Base-by-base conservation (phyloP, 1,140 invertebrate genomes). In the Drosophila virilis region DNA sequence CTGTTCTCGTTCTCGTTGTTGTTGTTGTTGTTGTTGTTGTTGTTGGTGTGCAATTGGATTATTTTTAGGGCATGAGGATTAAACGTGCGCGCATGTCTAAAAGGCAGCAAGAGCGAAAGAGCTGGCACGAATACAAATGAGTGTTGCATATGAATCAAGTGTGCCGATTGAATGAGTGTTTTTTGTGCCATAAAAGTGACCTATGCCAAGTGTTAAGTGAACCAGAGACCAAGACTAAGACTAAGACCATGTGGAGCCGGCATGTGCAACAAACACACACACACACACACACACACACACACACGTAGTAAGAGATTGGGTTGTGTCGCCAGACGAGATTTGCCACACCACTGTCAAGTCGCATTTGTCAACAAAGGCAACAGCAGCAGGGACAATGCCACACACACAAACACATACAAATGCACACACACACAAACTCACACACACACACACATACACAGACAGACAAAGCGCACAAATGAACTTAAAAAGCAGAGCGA, bases 401-500 rank as follows among this genome's bases (percentile, higher is more conserved):
- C 28, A 59, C 38, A 45, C 42, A 43, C 28, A 61, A 48, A 66
- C 13, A 35, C 32, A 48, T 8, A 46, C 17, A 22, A 9, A 50
- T 12, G 58, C 37, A 76, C 37, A 52, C 35, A 64, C 33, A 60
- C n/a, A 46, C n/a, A 46, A 9, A 48, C 28, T 15, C 13, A 52
- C 10, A 15, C 40, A 33, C 22, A 45, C 28, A 54, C 28, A 54
- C 22, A 59, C 40, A 57, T 15, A 54, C 37, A 37, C 58, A 74
- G 38, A 57, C 58, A 74, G 62, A 77, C 55, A 82, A 45, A 69
- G 84, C 74, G 77, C 80, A 85, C 80, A 91, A 91, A 91, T 88
- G 86, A 91, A 91, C 90, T 90, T 84, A 88, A 78, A 91, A 91
- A 85, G 75, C 84, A 88, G 85, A 88, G 88, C 71, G 68, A 92